Base-by-base conservation (phyloP, 2,113 vertebrate genomes). In the Callopanchax toddi region DNA sequence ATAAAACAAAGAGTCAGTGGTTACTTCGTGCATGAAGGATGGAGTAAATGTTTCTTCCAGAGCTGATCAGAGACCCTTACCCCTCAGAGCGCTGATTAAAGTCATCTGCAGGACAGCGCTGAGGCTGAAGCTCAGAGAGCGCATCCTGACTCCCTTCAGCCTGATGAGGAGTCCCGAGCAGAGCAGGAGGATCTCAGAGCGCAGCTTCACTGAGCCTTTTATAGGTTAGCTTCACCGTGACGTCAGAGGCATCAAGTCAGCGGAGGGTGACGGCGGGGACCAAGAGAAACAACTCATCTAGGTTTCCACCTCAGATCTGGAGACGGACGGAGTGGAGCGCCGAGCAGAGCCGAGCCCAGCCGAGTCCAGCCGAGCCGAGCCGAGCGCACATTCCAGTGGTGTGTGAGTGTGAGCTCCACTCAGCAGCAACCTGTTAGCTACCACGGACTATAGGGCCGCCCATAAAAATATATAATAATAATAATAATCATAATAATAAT, bases 201-300 rank as follows among this genome's bases (percentile, higher is more conserved):
- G 10, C 40, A 64, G 54, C 50, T 55, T n/a, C 53, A 15, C 61
- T 62, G 69, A 60, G 76, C 59, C 89, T 36, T 91, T 91, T 92
- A 93, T 92, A 89, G 60, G 78, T 18, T 82, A 43, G 54, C 71
- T 67, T 68, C 83, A 42, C 74, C 76, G 29, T 91, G 91, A 92
- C 91, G 91, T 92, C 88, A 91, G 48, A 71, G 78, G 59, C 67
- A 48, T 66, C 29, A 64, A 49, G 68, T 78, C 79, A 78, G 25
- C 52, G 62, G 54, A 74, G 65, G 69, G 74, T 82, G 79, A 69
- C 60, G 55, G 61, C 29, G 25, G 21, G 29, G 43, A 79, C 73
- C 69, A n/a, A 52, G 70, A 20, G 0, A n/a, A 64, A 17, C 43
- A 65, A 21, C 22, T 79, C 67, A 56, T 81, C 79, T 43, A 1